Evolutionary conservation across 1,140 invertebrate species (phyloP).

Genomic region (Hermatobates lingyangjiaoensis): DNA sequence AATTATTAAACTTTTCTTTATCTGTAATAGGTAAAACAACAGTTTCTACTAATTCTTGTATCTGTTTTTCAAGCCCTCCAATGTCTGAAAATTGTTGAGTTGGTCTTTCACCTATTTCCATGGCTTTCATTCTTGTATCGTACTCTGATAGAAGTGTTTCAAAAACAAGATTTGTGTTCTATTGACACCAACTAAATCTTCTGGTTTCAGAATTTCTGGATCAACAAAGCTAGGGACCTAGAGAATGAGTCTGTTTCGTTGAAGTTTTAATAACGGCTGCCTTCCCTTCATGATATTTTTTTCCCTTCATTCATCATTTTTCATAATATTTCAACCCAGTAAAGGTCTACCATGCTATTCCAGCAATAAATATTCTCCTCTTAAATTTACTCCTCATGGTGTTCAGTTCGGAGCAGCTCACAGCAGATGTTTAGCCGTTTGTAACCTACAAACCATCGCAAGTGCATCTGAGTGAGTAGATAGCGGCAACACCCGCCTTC

Average conservation of each 20-base stretch:
- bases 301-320: no score
- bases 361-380: no score
- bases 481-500: no score
- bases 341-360: no score
- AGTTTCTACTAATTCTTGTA: conserved; percentile 82
- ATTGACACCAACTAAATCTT: conserved; percentile 93
- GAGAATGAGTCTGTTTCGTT: conserved; percentile 92
- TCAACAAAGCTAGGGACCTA: conserved; percentile 94
- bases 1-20: conserved; percentile 90
- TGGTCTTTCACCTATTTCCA: conserved; percentile 97
- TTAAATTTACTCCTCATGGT: no score
- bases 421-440: no score
- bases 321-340: no score
- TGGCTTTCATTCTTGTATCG: conserved; percentile 94
- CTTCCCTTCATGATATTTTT: no score
- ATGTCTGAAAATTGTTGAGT: conserved; percentile 98
- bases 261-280: conserved; percentile 99
- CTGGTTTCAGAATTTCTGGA: conserved; percentile 90
- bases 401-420: no score
- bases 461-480: no score
- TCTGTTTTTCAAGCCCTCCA: conserved; percentile 95
- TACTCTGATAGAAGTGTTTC: conserved; percentile 91
- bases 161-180: conserved; percentile 94
- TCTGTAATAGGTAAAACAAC: conserved; percentile 98
- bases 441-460: no score